Percentiles rank a stretch among this genome's conserved stretches.
phyloP scores from a whole-genome alignment of 2,797 vertebrate genomes.

The Hyperoplus lanceolatus region DNA sequence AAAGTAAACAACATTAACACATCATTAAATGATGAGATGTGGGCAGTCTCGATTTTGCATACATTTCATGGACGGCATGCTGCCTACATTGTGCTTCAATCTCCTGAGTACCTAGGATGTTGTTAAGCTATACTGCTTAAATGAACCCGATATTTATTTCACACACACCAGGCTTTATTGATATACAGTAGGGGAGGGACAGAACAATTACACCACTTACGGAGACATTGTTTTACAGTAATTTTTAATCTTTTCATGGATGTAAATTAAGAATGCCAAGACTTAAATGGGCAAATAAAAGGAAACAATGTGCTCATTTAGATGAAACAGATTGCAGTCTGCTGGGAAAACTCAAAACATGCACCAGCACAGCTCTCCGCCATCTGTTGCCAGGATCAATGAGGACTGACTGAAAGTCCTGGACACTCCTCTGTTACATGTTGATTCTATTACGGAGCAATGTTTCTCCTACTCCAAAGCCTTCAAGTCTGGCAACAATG shows the following conservation, averaged over 20 bases:
- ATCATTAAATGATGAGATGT: neutral
- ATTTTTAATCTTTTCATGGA: conserved; percentile 30
- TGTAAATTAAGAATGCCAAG: conserved; percentile 44
- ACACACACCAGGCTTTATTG: conserved; percentile 8
- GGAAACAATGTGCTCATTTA: conserved; percentile 73
- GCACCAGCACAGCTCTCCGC: conserved; percentile 61
- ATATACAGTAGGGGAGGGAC: conserved; percentile 28
- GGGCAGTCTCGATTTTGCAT: neutral
- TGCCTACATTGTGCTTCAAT: neutral
- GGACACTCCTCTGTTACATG: conserved; percentile 74
- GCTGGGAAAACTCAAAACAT: conserved; percentile 74
- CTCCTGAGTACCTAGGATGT: neutral
- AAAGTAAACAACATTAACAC: conserved; percentile 1
- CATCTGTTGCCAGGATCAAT: conserved; percentile 63
- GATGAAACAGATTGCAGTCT: conserved; percentile 65
- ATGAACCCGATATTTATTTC: conserved; percentile 15
- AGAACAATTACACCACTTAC: conserved; percentile 39
- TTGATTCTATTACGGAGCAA: conserved; percentile 78
- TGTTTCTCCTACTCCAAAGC: conserved; percentile 49
- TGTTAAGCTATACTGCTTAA: neutral
- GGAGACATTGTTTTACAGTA: conserved; percentile 6
- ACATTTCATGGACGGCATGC: neutral
- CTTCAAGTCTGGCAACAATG: conserved; percentile 56
- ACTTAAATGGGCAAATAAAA: conserved; percentile 60
- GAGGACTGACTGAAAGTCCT: conserved; percentile 59